phyloP scores from a whole-genome alignment of 92 coral and sea anemone genomes.

The Paramuricea clavata region DNA sequence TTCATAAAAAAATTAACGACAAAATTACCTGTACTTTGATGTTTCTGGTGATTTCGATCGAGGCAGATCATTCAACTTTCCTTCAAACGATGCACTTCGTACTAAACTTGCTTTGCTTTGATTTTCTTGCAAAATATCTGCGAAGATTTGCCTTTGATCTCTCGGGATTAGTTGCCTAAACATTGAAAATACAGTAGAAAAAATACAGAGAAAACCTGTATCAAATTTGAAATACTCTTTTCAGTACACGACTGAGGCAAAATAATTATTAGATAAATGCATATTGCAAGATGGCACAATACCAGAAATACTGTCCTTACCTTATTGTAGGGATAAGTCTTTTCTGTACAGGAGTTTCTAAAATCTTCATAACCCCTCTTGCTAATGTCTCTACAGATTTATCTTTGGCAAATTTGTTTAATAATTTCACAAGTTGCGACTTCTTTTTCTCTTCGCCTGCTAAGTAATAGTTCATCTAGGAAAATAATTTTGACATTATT shows the following conservation, averaged over 20 bases:
- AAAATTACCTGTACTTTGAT: slow-evolving; percentile 15
- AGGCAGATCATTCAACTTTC: background rate
- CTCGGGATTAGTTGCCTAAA: slow-evolving; percentile 40
- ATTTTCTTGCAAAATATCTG: slow-evolving; percentile 19
- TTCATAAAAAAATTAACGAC: too few species aligned
- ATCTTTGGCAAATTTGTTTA: slow-evolving; percentile 92
- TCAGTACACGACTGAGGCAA: too few species aligned
- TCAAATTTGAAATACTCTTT: too few species aligned
- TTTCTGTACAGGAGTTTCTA: slow-evolving; percentile 86
- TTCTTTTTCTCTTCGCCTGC: slow-evolving; percentile 86
- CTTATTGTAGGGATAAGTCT: slow-evolving; percentile 85
- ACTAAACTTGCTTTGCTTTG: background rate
- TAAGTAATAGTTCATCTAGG: slow-evolving; percentile 92
- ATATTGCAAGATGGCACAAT: too few species aligned
- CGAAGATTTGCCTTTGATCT: slow-evolving; percentile 22
- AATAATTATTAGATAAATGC: too few species aligned
- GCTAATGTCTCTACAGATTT: slow-evolving; percentile 84
- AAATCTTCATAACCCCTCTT: slow-evolving; percentile 67
- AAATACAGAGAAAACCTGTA: too few species aligned
- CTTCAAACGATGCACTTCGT: slow-evolving; percentile 42
- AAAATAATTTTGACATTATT: slow-evolving; percentile 24
- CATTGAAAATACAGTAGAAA: background rate
- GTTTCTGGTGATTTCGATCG: background rate
- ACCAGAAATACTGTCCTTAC: slow-evolving; percentile 50
- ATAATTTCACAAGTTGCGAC: slow-evolving; percentile 79